phyloP scores from a whole-genome alignment of 1,140 invertebrate species.

The Brachionus asplanchnoidis region DNA sequence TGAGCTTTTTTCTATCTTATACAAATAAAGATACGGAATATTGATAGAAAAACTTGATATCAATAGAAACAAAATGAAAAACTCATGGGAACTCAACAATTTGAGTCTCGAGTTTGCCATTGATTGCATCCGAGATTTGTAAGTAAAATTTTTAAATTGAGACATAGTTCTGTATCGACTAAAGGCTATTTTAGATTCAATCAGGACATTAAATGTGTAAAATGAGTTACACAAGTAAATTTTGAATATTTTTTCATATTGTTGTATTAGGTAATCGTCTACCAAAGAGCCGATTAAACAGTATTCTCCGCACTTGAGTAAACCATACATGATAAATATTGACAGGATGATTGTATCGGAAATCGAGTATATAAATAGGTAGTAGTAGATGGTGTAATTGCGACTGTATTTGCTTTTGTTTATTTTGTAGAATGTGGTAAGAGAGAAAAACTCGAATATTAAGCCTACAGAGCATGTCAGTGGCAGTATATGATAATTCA shows the following conservation, averaged over 20 bases:
- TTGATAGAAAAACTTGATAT: neutral
- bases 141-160: neutral
- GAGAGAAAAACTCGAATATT: neutral
- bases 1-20: neutral
- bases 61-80: neutral
- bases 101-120: neutral
- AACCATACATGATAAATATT: neutral
- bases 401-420: neutral
- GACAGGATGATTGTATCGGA: neutral
- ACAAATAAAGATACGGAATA: neutral
- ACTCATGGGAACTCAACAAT: neutral
- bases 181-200: neutral
- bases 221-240: neutral
- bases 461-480: neutral
- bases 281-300: neutral
- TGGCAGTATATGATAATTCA: conserved; percentile 3
- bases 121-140: neutral
- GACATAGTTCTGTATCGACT: neutral
- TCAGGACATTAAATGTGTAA: neutral
- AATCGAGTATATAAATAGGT: neutral
- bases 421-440: conserved; percentile 17
- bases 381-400: neutral
- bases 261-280: neutral
- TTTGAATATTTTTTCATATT: conserved; percentile 17
- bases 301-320: neutral